Conservation (phyloP, 1,140 invertebrate species). For the Steinernema feltiae region DNA sequence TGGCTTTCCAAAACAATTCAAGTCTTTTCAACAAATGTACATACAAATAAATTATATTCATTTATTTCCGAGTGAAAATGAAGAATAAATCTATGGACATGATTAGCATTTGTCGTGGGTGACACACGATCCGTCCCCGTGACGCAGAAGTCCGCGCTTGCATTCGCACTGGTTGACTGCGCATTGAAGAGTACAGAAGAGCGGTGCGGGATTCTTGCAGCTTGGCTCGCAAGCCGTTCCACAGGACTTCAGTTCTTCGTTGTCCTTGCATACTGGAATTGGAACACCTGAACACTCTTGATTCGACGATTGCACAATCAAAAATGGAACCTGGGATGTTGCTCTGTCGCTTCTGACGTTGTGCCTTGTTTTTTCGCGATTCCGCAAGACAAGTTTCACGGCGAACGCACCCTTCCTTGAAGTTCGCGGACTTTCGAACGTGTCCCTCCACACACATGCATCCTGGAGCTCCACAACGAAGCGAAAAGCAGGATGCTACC, state of each 20-base stretch:
- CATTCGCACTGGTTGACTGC: slow-evolving; percentile 29
- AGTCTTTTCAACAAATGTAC: slow-evolving; percentile 1
- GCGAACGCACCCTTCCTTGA: not conserved
- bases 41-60: not conserved
- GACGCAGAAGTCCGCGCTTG: slow-evolving; percentile 30
- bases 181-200: slow-evolving; percentile 33
- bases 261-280: slow-evolving; percentile 14
- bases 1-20: not conserved
- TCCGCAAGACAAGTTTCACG: not conserved
- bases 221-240: slow-evolving; percentile 31
- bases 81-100: slow-evolving; percentile 11
- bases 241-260: slow-evolving; percentile 23
- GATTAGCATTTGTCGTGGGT: slow-evolving; percentile 19
- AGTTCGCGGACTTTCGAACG: not conserved
- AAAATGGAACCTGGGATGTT: not conserved
- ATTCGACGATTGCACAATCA: not conserved
- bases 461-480: not conserved
- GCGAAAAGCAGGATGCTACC: not conserved
- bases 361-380: not conserved
- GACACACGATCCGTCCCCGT: slow-evolving; percentile 26
- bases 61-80: slow-evolving; percentile 1
- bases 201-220: slow-evolving; percentile 18
- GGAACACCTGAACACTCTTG: not conserved
- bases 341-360: not conserved
- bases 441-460: slow-evolving; percentile 3